Percentiles rank a stretch among this genome's conserved stretches.
phyloP scores from a whole-genome alignment of 2,888 invertebrate species.

The Andrena chrysosceles region DNA sequence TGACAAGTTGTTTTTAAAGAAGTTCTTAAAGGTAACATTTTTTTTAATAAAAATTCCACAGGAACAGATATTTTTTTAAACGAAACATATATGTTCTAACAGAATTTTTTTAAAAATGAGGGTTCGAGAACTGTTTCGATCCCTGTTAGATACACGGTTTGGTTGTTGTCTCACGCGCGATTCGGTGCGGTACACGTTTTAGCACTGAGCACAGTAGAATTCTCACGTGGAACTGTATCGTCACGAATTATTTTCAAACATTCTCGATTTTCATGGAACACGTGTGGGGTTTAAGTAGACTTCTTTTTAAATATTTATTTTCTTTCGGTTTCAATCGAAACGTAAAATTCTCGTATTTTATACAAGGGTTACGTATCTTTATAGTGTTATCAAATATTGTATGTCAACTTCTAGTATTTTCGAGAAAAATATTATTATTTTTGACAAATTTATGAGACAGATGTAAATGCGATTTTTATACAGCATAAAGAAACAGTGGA shows the following conservation, averaged over 20 bases:
- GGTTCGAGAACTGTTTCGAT: too few relatives aligned
- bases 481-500: too few relatives aligned
- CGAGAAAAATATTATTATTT: too few relatives aligned
- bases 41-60: too few relatives aligned
- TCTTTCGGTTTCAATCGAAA: background rate
- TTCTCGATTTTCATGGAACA: background rate
- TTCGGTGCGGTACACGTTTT: constrained; percentile 8
- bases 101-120: too few relatives aligned
- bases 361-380: background rate
- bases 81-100: too few relatives aligned
- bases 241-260: background rate
- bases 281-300: background rate
- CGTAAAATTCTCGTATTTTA: background rate
- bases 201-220: constrained; percentile 15
- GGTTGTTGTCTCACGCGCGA: constrained; percentile 21
- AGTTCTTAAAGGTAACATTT: too few relatives aligned
- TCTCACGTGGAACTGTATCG: background rate
- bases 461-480: too few relatives aligned
- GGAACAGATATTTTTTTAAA: too few relatives aligned
- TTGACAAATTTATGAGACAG: too few relatives aligned
- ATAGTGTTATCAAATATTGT: background rate
- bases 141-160: constrained; percentile 12
- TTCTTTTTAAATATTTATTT: background rate
- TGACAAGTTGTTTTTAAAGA: too few relatives aligned
- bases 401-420: too few relatives aligned